phyloP scores from a whole-genome alignment of 2,797 vertebrate species.

The Poecilia gillii region DNA sequence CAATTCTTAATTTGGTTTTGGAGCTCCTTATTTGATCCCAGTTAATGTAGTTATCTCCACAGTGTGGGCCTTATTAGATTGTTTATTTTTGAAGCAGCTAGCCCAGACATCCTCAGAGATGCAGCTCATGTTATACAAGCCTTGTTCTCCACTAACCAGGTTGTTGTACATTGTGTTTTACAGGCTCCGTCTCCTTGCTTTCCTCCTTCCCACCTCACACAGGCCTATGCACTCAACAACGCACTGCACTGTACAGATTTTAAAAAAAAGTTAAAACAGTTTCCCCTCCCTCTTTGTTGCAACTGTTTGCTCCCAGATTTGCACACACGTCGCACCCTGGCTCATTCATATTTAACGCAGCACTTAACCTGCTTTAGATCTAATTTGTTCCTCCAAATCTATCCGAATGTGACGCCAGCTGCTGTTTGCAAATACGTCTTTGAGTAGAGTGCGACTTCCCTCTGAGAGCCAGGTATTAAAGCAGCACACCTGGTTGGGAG shows the following conservation, averaged over 20 bases:
- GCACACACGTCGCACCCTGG: constrained; percentile 30
- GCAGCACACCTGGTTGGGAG: constrained; percentile 31
- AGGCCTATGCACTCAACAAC: constrained; percentile 16
- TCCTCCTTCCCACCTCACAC: constrained; percentile 3
- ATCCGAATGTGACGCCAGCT: constrained; percentile 31
- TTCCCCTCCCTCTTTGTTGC: constrained; percentile 19
- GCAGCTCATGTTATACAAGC: constrained; percentile 65
- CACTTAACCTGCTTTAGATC: constrained; percentile 61
- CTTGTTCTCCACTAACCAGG: constrained; percentile 57
- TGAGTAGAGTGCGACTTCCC: constrained; percentile 51
- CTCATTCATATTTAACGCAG: constrained; percentile 54
- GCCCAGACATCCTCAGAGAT: constrained; percentile 62
- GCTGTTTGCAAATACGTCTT: constrained; percentile 43
- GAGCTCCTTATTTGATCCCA: constrained; percentile 33
- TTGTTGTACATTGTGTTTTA: constrained; percentile 61
- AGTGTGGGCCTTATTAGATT: constrained; percentile 52
- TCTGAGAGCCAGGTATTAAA: constrained; percentile 51
- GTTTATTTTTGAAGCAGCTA: constrained; percentile 59
- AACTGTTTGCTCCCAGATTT: constrained; percentile 40
- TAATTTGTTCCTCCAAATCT: constrained; percentile 42
- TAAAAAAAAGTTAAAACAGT: constrained; percentile 31
- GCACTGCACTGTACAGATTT: constrained; percentile 22
- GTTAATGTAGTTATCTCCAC: constrained; percentile 40
- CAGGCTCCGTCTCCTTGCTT: constrained; percentile 31
- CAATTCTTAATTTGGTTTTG: constrained; percentile 39